phyloP scores from a whole-genome alignment of 2,888 invertebrate species.

The Petrolisthes manimaculis region DNA sequence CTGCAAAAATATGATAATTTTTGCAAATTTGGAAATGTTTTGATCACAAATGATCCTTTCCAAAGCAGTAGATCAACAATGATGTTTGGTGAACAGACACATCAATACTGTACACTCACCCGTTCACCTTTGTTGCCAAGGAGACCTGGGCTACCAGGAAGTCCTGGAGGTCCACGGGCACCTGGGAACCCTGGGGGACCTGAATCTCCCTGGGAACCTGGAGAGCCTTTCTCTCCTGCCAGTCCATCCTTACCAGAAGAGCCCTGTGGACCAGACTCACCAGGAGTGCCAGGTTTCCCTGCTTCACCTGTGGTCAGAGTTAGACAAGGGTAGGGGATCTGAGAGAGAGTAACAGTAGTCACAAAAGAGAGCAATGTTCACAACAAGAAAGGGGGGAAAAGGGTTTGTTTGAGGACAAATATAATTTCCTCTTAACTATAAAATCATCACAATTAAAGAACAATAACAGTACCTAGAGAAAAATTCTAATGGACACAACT shows the following conservation, averaged over 20 bases:
- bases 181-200: constrained; percentile 88
- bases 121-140: constrained; percentile 81
- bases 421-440: neutral
- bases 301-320: constrained; percentile 75
- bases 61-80: too few species aligned
- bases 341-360: too few species aligned
- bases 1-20: too few species aligned
- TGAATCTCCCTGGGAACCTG: constrained; percentile 79
- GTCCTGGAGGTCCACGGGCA: constrained; percentile 81
- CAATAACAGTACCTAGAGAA: too few species aligned
- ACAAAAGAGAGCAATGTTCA: too few species aligned
- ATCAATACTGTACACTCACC: constrained; percentile 33
- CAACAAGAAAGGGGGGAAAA: too few species aligned
- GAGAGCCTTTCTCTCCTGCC: constrained; percentile 84
- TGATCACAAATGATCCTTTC: too few species aligned
- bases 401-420: too few species aligned
- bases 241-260: constrained; percentile 83
- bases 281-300: constrained; percentile 82
- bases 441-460: too few species aligned
- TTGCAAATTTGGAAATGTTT: too few species aligned
- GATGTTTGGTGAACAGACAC: too few species aligned
- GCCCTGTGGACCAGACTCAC: constrained; percentile 82
- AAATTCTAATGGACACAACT: constrained; percentile 14
- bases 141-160: constrained; percentile 80
- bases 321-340: too few species aligned